phyloP scores from a whole-genome alignment of 2,888 invertebrate genomes.

The Dromius quadrimaculatus region DNA sequence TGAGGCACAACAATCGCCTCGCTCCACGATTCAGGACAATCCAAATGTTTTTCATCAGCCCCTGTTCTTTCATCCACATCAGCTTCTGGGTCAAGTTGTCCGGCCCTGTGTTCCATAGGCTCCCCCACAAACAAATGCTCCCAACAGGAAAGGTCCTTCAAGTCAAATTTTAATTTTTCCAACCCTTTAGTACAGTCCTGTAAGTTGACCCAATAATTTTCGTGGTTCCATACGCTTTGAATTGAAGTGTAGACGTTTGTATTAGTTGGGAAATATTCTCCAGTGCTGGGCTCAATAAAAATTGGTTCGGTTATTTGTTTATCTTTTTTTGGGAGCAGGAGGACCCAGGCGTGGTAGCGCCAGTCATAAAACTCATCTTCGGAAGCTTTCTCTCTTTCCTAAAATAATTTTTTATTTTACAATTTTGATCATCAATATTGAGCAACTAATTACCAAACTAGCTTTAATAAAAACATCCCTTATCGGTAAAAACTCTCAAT shows the following conservation, averaged over 20 bases:
- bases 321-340: slow-evolving; percentile 74
- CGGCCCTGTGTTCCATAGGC: slow-evolving; percentile 67
- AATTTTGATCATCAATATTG: too few relatives aligned
- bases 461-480: too few relatives aligned
- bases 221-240: slow-evolving; percentile 88
- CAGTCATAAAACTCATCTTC: slow-evolving; percentile 76
- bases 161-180: slow-evolving; percentile 72
- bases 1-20: slow-evolving; percentile 74
- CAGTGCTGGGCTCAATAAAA: slow-evolving; percentile 90
- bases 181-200: slow-evolving; percentile 71
- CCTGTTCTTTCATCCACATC: slow-evolving; percentile 68
- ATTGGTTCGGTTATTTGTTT: slow-evolving; percentile 75
- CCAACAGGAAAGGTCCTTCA: slow-evolving; percentile 74
- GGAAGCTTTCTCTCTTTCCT: slow-evolving; percentile 76
- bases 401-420: too few relatives aligned
- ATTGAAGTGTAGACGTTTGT: slow-evolving; percentile 78
- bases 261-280: slow-evolving; percentile 71
- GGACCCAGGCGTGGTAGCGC: slow-evolving; percentile 87
- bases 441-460: too few relatives aligned
- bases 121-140: slow-evolving; percentile 81
- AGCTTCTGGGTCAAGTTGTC: slow-evolving; percentile 63
- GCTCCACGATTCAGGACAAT: slow-evolving; percentile 83
- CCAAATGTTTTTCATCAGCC: slow-evolving; percentile 77
- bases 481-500: too few relatives aligned
- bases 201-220: slow-evolving; percentile 85